Base-by-base conservation (phyloP, 1,140 invertebrate species). In the Bombyx mori region DNA sequence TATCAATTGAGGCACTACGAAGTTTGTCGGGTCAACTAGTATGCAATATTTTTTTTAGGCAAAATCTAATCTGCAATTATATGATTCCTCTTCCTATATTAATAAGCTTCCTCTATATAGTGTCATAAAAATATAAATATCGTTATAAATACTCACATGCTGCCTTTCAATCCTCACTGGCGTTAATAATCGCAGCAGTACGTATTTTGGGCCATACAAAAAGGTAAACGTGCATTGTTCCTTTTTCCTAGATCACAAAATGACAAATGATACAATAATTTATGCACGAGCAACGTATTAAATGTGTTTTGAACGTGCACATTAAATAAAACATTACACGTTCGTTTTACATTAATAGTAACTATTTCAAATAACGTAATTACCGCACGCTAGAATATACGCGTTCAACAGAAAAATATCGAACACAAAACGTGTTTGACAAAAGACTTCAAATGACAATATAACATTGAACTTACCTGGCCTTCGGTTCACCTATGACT, bases 391-490 rank as follows among this genome's bases (percentile, higher is more conserved):
- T 35, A 35, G 26, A 35, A 35, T 35, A 35, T 35, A 35, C 26
- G 26, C 4, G 26, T 35, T 35, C 26, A 35, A 35, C 4, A 35
- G 26, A 35, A 35, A 46, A 10, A 47, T 47, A 47, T 47, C 12
- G 10, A 47, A n/a, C 46, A 47, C 12, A 47, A 47, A 47, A 47
- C 46, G 12, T 47, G 10, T 10, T 18, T 47, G 10, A 18, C 10
- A 47, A n/a, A 35, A 35, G 26, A 42, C 26, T 71, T 56, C 70
- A 72, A 71, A 79, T 76, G 67, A 79, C 78, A 81, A 76, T 74
- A 66, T 73, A 76, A 68, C 72, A 76, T 73, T 81, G 78, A 78
- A 75, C 77, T 62, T 49, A 59, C 45, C 63, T 77, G 73, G 68
- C 72, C 69, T 60, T 53, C 66, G 58, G 71, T 72, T 48, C 54